Percentiles rank a stretch among this genome's conserved stretches.
These are phyloP conservation scores for Sceliomorpha sp. DNA, from an alignment of 2,888 invertebrate genomes.

Conservation along the genomic window DNA sequence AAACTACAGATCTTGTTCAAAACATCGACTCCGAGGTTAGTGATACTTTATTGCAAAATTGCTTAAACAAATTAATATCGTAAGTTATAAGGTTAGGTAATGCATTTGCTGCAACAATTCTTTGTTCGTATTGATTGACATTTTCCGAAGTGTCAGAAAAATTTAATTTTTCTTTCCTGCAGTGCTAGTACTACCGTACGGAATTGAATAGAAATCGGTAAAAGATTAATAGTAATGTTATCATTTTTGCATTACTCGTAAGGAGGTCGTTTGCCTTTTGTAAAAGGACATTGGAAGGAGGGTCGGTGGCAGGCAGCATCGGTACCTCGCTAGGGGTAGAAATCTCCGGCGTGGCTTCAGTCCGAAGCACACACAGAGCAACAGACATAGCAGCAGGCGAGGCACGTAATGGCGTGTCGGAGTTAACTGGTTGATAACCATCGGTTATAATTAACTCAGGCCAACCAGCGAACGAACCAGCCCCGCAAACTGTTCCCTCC, in stretches of 20 bases:
- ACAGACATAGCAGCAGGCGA: conserved; percentile 67
- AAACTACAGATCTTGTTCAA: no score
- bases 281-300: conserved; percentile 49
- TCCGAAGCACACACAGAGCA: conserved; percentile 55
- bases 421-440: conserved; percentile 80
- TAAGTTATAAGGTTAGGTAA: no score
- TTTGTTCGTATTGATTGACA: no score
- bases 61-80: no score
- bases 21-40: no score
- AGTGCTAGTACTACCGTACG: no score
- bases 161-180: no score
- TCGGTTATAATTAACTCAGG: conserved; percentile 80
- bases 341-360: conserved; percentile 52
- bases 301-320: conserved; percentile 22
- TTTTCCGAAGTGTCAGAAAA: no score
- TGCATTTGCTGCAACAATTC: no score
- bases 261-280: conserved; percentile 44
- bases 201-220: no score
- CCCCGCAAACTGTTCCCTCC: conserved; percentile 69
- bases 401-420: conserved; percentile 80
- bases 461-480: conserved; percentile 78
- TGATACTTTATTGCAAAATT: no score
- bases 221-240: no score
- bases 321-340: conserved; percentile 44
- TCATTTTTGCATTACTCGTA: conserved; percentile 37